These are phyloP conservation scores for Drosophila kepulauana DNA, from an alignment of 1,140 invertebrate genomes.

Conservation along the genomic window DNA sequence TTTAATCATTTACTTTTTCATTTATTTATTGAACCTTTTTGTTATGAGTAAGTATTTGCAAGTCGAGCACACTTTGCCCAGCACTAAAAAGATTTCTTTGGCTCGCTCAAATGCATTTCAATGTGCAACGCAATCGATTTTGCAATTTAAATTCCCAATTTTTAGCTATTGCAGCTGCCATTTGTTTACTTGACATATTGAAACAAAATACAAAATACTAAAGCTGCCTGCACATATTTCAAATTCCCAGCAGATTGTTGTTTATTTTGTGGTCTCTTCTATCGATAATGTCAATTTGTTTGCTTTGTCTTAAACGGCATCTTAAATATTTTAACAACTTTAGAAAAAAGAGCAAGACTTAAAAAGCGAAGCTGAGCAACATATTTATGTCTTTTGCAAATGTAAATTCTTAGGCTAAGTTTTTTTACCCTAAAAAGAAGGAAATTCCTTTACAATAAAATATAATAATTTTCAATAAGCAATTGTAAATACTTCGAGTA, in stretches of 20 bases:
- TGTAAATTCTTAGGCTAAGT: too few species aligned
- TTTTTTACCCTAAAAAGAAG: too few species aligned
- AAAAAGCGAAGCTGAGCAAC: too few species aligned
- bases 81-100: not conserved
- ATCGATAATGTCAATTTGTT: constrained; percentile 22
- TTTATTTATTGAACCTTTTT: too few species aligned
- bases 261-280: not conserved
- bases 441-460: not conserved
- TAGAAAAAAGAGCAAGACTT: too few species aligned
- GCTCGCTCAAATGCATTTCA: constrained; percentile 36
- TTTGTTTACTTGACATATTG: constrained; percentile 38
- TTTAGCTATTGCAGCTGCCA: constrained; percentile 21
- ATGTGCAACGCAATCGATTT: constrained; percentile 30
- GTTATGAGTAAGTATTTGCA: too few species aligned
- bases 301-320: not conserved
- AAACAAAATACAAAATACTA: constrained; percentile 35
- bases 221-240: constrained; percentile 30
- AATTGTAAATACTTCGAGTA: too few species aligned
- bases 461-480: too few species aligned
- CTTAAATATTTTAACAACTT: not conserved
- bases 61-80: too few species aligned
- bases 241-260: not conserved
- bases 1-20: too few species aligned
- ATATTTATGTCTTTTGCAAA: too few species aligned
- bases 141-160: constrained; percentile 39